Evolutionary conservation across 2,888 invertebrate genomes (phyloP).

Genomic region (Hemaris fuciformis): DNA sequence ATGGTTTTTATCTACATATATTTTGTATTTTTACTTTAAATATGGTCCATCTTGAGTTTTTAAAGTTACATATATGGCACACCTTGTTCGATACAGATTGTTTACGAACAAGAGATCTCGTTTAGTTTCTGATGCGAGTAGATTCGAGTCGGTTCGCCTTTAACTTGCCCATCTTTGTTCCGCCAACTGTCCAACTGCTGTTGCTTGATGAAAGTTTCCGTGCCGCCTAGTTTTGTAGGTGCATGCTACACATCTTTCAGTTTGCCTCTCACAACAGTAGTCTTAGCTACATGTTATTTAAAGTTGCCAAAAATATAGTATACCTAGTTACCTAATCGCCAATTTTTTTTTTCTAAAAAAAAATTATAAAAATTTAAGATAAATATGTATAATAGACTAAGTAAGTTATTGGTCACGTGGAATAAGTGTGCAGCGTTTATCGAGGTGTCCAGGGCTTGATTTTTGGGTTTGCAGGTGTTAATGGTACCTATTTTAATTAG

Average conservation of each 20-base stretch:
- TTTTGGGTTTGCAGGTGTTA: too few species aligned
- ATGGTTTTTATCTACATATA: neutral
- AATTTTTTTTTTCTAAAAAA: too few species aligned
- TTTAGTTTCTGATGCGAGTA: conserved; percentile 53
- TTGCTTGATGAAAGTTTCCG: conserved; percentile 62
- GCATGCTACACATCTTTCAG: neutral
- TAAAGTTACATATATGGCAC: conserved; percentile 60
- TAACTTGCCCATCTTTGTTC: conserved; percentile 70
- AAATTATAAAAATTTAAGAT: too few species aligned
- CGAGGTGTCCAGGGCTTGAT: too few species aligned
- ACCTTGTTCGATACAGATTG: conserved; percentile 64
- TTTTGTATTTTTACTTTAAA: too few species aligned
- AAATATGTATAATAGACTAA: too few species aligned
- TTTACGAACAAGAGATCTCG: conserved; percentile 68
- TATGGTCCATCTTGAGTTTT: conserved; percentile 52
- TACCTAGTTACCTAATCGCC: too few species aligned
- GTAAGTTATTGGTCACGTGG: too few species aligned
- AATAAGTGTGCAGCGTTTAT: too few species aligned
- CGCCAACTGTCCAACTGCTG: conserved; percentile 66
- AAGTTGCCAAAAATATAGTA: too few species aligned
- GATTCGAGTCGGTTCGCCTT: conserved; percentile 53
- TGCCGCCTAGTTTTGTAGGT: conserved; percentile 40
- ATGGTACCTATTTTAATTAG: too few species aligned
- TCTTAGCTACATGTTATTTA: neutral
- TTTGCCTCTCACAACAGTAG: neutral